Base-by-base conservation (phyloP, 2,113 vertebrate genomes). In the Mesocricetus auratus region DNA sequence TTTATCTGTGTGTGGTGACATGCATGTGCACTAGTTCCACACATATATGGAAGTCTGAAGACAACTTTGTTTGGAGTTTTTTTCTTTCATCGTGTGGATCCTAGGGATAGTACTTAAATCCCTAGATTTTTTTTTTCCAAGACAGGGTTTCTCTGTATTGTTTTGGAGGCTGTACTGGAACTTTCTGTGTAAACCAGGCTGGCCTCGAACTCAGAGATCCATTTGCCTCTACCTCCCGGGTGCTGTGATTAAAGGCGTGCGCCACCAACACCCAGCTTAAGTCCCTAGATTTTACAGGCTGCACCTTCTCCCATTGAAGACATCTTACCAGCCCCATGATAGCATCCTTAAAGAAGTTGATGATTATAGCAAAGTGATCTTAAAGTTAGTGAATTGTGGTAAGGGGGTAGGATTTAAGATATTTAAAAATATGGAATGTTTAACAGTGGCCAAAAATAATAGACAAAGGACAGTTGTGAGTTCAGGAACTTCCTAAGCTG, bases 311-410 rank as follows among this genome's bases (percentile, higher is more conserved):
- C 21, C 78, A 58, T 13, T 81, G 50, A 81, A 81, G 53, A 19
- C 78, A 81, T 81, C 53, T 81, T 81, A 22, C 78, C 91, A 69
- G n/a, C 64, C 85, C 69, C 50, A 24, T 60, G 50, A 45, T 66
- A 92, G 81, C 73, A 82, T 90, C 90, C 58, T 91, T 77, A 96
- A 82, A 79, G 92, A 91, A 89, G 66, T 19, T 53, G 73, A 17
- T 71, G 83, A 74, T 89, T 50, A 36, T 16, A 91, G 81, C 56
- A 86, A 75, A 86, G n/a, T 73, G 36, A 53, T 78, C 56, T 85
- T 73, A 82, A 53, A 82, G 85, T 75, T 96, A 56, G 85, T 29
- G 64, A 47, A 96, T 53, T 87, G 56, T 83, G n/a, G n/a, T 83
- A 60, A 83, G 22, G 22, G 13, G 36, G 39, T 82, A 13, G 36